phyloP scores from a whole-genome alignment of 2,113 vertebrate species.

The Corvus cornix region DNA sequence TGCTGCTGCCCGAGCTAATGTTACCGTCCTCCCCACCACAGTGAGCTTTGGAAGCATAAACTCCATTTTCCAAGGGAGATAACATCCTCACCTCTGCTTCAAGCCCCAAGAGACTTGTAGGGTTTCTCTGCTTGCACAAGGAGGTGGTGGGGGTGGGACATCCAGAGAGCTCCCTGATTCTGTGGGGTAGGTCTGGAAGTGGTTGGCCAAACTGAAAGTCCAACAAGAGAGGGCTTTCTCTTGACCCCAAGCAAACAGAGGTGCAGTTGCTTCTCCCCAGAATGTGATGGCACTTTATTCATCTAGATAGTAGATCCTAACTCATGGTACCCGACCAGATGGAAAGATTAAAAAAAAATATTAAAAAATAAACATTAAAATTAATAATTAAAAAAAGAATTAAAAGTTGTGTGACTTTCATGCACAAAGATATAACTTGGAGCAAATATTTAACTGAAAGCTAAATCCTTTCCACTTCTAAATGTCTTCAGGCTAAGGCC shows the following conservation, averaged over 20 bases:
- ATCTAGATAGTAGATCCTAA: background rate
- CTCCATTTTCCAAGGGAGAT: background rate
- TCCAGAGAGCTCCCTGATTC: background rate
- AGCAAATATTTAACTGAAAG: background rate
- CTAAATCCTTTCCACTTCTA: background rate
- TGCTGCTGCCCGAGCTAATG: constrained; percentile 10
- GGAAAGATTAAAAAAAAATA: background rate
- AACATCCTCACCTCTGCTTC: background rate
- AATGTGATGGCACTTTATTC: background rate
- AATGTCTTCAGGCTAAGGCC: background rate
- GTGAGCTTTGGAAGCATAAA: background rate
- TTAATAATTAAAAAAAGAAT: background rate
- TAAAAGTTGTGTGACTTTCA: background rate
- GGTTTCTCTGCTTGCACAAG: background rate
- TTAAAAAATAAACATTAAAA: background rate
- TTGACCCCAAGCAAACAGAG: background rate
- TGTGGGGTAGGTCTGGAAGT: background rate
- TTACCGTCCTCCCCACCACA: background rate
- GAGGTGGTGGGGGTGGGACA: background rate
- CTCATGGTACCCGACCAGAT: background rate
- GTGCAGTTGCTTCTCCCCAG: background rate
- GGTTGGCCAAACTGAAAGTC: background rate
- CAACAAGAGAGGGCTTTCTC: background rate
- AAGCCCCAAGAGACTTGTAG: too few relatives aligned
- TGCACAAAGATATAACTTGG: background rate